phyloP scores from a whole-genome alignment of 2,888 invertebrate species.

The Heliothis peltigera region DNA sequence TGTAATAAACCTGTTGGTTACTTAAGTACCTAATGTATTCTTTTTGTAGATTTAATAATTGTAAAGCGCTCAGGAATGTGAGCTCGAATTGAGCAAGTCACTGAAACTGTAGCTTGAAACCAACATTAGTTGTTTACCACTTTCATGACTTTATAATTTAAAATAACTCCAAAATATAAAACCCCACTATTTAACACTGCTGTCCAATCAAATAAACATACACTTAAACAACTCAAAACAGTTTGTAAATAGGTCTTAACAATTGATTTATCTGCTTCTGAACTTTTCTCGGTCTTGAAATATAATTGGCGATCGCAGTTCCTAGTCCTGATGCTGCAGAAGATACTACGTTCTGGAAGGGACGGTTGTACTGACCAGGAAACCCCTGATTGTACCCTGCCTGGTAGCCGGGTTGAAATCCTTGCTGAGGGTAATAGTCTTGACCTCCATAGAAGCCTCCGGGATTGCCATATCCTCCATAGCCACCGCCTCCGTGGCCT shows the following conservation, averaged over 20 bases:
- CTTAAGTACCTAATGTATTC: too few species aligned
- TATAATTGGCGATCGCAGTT: constrained; percentile 85
- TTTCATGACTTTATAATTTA: neutral
- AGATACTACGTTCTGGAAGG: constrained; percentile 78
- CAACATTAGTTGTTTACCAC: constrained; percentile 12
- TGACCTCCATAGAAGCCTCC: constrained; percentile 55
- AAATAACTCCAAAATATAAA: neutral
- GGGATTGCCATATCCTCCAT: constrained; percentile 58
- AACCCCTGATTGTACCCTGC: constrained; percentile 42
- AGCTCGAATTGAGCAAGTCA: neutral
- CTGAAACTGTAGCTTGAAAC: neutral
- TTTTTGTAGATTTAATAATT: too few species aligned
- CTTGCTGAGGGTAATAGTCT: constrained; percentile 52
- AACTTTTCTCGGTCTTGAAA: constrained; percentile 77
- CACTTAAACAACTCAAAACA: constrained; percentile 69
- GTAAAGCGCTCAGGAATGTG: too few species aligned
- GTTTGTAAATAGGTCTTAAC: constrained; percentile 79
- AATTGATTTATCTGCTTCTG: constrained; percentile 81
- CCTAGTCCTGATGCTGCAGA: constrained; percentile 89
- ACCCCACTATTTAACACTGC: constrained; percentile 3
- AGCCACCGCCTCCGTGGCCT: constrained; percentile 47
- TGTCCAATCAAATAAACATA: constrained; percentile 9
- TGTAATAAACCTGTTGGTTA: too few species aligned
- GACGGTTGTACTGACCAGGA: constrained; percentile 65
- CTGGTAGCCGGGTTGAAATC: constrained; percentile 46